phyloP scores from a whole-genome alignment of 2,113 vertebrate species.

The Carassius auratus region DNA sequence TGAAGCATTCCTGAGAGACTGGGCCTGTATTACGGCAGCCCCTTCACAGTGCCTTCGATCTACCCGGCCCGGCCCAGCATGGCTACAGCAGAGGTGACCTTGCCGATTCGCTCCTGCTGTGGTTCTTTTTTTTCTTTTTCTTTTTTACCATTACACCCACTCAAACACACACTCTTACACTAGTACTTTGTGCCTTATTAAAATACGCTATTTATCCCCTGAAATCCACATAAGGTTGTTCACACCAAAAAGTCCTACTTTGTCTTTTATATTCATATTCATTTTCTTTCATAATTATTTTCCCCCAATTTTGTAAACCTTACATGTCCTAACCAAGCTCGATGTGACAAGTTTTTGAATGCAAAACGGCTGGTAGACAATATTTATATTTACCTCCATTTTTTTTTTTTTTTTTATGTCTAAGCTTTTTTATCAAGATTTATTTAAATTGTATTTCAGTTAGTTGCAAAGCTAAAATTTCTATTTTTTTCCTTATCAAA shows the following conservation, averaged over 20 bases:
- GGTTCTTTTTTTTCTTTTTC: slow-evolving; percentile 63
- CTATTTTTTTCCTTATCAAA: too few relatives aligned
- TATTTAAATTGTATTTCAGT: too few relatives aligned
- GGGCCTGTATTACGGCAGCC: slow-evolving; percentile 68
- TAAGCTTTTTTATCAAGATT: too few relatives aligned
- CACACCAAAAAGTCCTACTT: neutral
- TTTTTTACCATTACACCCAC: slow-evolving; percentile 72
- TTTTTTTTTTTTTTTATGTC: neutral
- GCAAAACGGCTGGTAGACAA: neutral
- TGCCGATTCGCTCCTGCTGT: slow-evolving; percentile 71
- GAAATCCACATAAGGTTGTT: neutral
- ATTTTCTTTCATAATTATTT: too few relatives aligned
- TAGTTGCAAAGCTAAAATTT: too few relatives aligned
- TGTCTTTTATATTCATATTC: neutral
- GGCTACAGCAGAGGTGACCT: slow-evolving; percentile 81
- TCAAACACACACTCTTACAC: neutral
- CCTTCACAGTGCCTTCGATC: slow-evolving; percentile 76
- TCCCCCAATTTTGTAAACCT: neutral
- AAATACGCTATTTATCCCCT: neutral
- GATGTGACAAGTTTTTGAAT: neutral
- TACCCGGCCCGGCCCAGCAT: slow-evolving; percentile 63
- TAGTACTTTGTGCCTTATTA: slow-evolving; percentile 37
- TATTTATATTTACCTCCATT: neutral
- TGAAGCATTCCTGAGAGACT: slow-evolving; percentile 77
- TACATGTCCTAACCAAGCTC: neutral